Evolutionary conservation across 2,888 invertebrate genomes (phyloP), one percentile per base, ranked within the genome.

Genomic region (Ommatoiulus sabulosus): DNA sequence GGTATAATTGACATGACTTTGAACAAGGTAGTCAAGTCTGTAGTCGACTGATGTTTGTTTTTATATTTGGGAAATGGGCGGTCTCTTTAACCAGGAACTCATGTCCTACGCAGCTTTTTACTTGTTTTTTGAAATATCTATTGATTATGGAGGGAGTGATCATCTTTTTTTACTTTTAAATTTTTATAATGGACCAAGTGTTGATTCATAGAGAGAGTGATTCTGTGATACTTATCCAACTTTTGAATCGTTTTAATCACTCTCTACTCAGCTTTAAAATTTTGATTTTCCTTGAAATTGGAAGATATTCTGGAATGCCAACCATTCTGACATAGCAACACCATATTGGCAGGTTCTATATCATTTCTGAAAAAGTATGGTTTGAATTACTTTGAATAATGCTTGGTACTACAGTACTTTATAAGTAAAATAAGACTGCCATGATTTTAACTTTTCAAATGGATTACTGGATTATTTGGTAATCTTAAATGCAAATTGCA

Each of bases 221-320:
- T 80, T 80, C 80, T 80, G 80, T 80, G 80, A 80, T 80, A 80
- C 80, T 80, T 80, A 80, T 80, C 80, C 80, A 80, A 80, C 80
- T 35, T 80, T 35, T 80, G 80, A 80, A 24, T 35, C 35, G 10
- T 80, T 80, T 80, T 80, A 80, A 80, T 80, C 35, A 80, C 80
- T 80, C 72, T 24, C 80, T 80, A 35, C 35, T 12, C 35, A 80
- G 24, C 80, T 80, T 35, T 80, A 80, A 80, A 80, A 80, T 35
- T 35, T 35, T 80, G 80, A 80, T 35, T 6, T 3, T 12, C 35
- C 80, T 35, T 80, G 24, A 80, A 35, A 80, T 35, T 24, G 35
- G 35, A 80, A 35, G 80, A 35, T 8, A 80, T 80, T 80, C 35
- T 80, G 80, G 35, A 80, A 35, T 80, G 35, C 80, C 80, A 80